Percentiles rank a stretch among this genome's conserved stretches.
These are phyloP conservation scores for Pelecanoides urinatrix DNA, from an alignment of 2,113 vertebrate genomes.

Conservation along the genomic window DNA sequence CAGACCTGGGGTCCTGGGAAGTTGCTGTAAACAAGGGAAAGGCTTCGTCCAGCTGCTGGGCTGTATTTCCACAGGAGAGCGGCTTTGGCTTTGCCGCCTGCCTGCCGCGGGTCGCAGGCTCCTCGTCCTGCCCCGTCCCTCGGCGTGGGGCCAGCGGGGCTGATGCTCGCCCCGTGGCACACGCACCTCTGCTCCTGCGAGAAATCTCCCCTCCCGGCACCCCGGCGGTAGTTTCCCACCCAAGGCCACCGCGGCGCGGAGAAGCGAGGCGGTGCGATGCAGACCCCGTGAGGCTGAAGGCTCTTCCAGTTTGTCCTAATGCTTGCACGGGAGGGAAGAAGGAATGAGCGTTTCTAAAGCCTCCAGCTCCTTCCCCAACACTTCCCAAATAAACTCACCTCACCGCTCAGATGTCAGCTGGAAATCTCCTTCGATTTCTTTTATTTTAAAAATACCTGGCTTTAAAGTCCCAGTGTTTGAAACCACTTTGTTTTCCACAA, in stretches of 20 bases:
- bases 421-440: neutral
- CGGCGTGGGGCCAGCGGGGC: accelerated
- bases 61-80: neutral
- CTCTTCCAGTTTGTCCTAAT: neutral
- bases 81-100: neutral
- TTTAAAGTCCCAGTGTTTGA: neutral
- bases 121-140: neutral
- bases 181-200: neutral
- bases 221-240: neutral
- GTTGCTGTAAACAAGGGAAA: neutral
- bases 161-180: neutral
- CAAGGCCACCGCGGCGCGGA: neutral
- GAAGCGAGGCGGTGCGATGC: accelerated
- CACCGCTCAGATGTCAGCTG: accelerated
- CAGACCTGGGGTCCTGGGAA: neutral
- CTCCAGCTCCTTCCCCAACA: neutral
- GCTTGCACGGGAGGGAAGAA: neutral
- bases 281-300: neutral
- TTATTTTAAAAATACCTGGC: neutral
- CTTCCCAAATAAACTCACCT: neutral
- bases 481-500: neutral
- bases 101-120: accelerated
- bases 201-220: neutral
- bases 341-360: neutral
- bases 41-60: neutral